A percentile compares a stretch with the other conserved stretches of the same genome.
Evolutionary conservation across 1,140 invertebrate genomes (phyloP).

Genomic region (Thrips palmi): DNA sequence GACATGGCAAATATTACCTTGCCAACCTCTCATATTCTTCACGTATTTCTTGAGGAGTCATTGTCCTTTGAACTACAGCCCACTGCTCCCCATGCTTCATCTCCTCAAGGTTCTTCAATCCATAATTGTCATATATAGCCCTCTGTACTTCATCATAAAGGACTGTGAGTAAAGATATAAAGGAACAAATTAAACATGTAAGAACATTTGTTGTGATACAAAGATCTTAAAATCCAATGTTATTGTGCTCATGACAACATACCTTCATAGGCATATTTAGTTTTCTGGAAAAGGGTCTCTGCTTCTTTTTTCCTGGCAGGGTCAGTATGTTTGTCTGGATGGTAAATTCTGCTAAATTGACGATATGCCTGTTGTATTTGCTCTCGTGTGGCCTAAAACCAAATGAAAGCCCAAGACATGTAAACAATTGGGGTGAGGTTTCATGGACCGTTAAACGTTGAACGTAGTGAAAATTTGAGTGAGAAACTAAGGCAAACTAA

Average conservation of each 20-base stretch:
- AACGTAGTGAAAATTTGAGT: slow-evolving; percentile 4
- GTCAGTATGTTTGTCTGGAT: slow-evolving; percentile 86
- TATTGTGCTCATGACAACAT: slow-evolving; percentile 21
- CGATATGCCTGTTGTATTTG: slow-evolving; percentile 86
- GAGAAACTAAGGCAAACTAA: background rate
- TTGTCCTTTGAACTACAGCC: slow-evolving; percentile 75
- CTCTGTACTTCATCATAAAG: slow-evolving; percentile 56
- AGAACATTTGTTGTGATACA: slow-evolving; percentile 23
- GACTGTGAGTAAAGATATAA: slow-evolving; percentile 30
- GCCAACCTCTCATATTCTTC: slow-evolving; percentile 83
- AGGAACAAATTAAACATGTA: slow-evolving; percentile 6
- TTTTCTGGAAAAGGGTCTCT: slow-evolving; percentile 77
- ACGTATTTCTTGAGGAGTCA: slow-evolving; percentile 81
- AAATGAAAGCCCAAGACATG: slow-evolving; percentile 12
- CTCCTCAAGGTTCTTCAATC: slow-evolving; percentile 63
- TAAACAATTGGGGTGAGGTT: background rate
- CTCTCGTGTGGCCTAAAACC: slow-evolving; percentile 58
- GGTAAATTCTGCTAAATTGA: slow-evolving; percentile 73
- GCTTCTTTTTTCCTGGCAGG: slow-evolving; percentile 66
- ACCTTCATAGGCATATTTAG: slow-evolving; percentile 88
- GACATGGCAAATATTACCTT: slow-evolving; percentile 18
- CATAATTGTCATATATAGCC: slow-evolving; percentile 64
- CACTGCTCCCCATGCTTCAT: no score
- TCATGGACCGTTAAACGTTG: background rate
- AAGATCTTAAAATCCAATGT: slow-evolving; percentile 31